These are phyloP conservation scores for Carduelis carduelis DNA, from an alignment of 2,797 vertebrate species.

Conservation along the genomic window DNA sequence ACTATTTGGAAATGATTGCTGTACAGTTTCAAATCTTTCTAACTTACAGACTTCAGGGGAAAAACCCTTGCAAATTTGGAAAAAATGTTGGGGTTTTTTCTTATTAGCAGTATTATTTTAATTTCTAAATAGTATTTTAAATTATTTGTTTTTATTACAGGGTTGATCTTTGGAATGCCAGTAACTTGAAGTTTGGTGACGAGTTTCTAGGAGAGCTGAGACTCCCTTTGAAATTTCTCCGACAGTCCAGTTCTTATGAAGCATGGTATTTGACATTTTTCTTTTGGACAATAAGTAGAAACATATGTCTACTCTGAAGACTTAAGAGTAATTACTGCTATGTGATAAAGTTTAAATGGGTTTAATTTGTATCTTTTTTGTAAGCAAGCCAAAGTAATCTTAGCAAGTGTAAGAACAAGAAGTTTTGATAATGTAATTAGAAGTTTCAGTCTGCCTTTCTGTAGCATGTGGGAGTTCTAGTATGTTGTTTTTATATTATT, in stretches of 20 bases:
- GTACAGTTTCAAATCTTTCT: neutral
- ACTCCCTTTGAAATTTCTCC: slow-evolving; percentile 87
- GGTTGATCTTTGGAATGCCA: slow-evolving; percentile 97
- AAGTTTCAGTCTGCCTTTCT: neutral
- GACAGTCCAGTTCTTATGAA: slow-evolving; percentile 88
- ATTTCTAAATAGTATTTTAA: neutral
- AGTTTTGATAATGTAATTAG: slow-evolving; percentile 23
- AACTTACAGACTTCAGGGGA: neutral
- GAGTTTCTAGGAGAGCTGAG: slow-evolving; percentile 95
- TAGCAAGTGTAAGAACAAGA: slow-evolving; percentile 29
- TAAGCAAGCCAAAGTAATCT: slow-evolving; percentile 45
- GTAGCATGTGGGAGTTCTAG: neutral
- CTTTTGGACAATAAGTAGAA: slow-evolving; percentile 26
- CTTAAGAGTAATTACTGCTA: slow-evolving; percentile 29
- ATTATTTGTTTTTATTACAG: slow-evolving; percentile 71
- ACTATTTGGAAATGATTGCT: neutral
- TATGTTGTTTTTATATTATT: neutral
- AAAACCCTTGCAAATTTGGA: neutral
- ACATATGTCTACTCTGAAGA: slow-evolving; percentile 19
- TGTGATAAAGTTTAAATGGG: slow-evolving; percentile 41
- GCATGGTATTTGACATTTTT: slow-evolving; percentile 84
- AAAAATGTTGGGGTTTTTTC: neutral
- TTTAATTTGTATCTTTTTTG: slow-evolving; percentile 39
- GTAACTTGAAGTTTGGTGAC: slow-evolving; percentile 97
- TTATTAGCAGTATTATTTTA: neutral